Base-by-base conservation (phyloP, 2,888 invertebrate species). In the Scaptomyza cyrtandrae region DNA sequence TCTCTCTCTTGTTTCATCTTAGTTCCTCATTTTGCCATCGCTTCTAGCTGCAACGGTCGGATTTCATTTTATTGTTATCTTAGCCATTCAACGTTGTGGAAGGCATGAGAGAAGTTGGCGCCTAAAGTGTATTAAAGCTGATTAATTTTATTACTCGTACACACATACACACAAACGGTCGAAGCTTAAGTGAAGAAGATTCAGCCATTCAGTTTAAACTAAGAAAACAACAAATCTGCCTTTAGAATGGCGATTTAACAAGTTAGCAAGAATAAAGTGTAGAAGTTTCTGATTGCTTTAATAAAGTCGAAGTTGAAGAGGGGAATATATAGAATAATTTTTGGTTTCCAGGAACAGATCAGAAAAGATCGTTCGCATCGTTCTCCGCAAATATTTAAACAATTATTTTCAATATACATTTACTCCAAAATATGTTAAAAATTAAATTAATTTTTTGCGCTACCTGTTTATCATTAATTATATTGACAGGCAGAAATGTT, bases 11-110 rank as follows among this genome's bases (percentile, higher is more conserved):
- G 29, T 41, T 37, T 3, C 39, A 39, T 39, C 9, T 39, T 9
- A 27, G 60, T 64, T 63, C 71, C 49, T 68, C 65, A 75, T 65
- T 61, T 65, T 65, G 43, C 45, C 55, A 73, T 62, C 33, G 58
- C 54, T 56, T 46, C 46, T 33, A 67, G 65, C 75, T 45, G 60
- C 57, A 68, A 41, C 54, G 75, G 59, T 67, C 66, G 80, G 75
- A 86, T 73, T 83, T 67, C 72, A 1, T 71, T 78, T 87, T 85
- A 87, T 85, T 85, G 83, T 86, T 86, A 86, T 84, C 86, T 78
- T 58, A 84, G 78, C 55, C 81, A 83, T 86, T 83, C 82, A 77
- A 71, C 79, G 62, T 79, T 11, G 69, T 14, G 39, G 39, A 7
- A 7, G 39, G 39, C 0, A 33, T 7, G 31, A 31, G 2, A 6